Conservation (phyloP, 2,113 vertebrate genomes). For the Channa maculata region DNA sequence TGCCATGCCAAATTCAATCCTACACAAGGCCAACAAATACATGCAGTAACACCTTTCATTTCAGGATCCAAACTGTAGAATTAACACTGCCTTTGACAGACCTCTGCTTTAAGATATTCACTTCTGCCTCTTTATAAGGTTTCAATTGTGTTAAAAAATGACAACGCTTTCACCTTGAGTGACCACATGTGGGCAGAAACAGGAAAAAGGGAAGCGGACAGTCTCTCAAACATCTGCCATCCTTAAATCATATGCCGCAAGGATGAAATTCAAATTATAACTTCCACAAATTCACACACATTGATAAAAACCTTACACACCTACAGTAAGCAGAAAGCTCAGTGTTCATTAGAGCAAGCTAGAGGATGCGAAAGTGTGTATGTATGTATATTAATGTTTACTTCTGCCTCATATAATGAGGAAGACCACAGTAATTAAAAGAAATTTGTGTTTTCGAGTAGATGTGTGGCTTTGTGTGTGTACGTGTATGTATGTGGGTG, state of each 20-base stretch:
- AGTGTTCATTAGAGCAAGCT: background rate
- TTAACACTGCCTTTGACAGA: constrained; percentile 60
- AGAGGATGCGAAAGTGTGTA: background rate
- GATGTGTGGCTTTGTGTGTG: background rate
- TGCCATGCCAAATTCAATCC: constrained; percentile 62
- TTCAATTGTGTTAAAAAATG: constrained; percentile 24
- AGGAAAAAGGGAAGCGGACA: constrained; percentile 18
- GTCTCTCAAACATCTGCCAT: background rate
- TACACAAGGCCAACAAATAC: constrained; percentile 48
- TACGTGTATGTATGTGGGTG: constrained; percentile 2
- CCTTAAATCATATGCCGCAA: constrained; percentile 3
- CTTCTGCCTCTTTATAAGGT: constrained; percentile 38
- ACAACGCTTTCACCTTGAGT: constrained; percentile 36
- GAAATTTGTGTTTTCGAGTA: constrained; percentile 14
- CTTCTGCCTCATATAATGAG: background rate
- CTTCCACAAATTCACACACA: background rate
- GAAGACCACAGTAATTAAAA: constrained; percentile 18
- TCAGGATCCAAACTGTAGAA: constrained; percentile 43
- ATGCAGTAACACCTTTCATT: constrained; percentile 34
- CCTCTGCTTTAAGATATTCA: constrained; percentile 53
- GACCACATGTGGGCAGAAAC: constrained; percentile 33
- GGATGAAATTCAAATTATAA: constrained; percentile 7
- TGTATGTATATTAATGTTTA: background rate
- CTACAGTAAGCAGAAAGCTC: background rate
- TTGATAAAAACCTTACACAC: background rate